Base-by-base conservation (phyloP, 2,888 invertebrate species). In the Dilophus febrilis region DNA sequence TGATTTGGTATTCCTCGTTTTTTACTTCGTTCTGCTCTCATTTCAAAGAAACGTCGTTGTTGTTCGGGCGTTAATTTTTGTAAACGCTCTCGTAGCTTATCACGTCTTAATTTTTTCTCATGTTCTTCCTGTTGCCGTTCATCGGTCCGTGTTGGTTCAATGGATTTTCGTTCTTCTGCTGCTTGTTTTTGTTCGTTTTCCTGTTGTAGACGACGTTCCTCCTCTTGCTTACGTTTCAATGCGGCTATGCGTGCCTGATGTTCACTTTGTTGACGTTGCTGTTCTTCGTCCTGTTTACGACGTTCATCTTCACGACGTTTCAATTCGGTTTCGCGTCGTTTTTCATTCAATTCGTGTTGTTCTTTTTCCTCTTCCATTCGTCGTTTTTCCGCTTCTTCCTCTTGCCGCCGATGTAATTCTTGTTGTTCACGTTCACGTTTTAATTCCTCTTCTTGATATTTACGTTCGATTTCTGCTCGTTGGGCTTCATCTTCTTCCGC, bases 31-130 rank as follows among this genome's bases (percentile, higher is more conserved):
- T 50, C 47, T 44, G 53, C 53, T 42, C 59, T 53, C 46, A 51
- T 48, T 40, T 58, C 54, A 18, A 54, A 49, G 49, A 59, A 60
- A 42, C 48, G 47, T 38, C 45, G 43, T 29, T 54, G 59, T 40
- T 56, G 53, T 46, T 59, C 59, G 27, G 56, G 57, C 31, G 52
- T 50, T 7, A 61, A 49, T 0, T 49, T 48, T 10, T 52, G 45
- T 14, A 61, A 47, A 16, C 60, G 53, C 22, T 51, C 47, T 12
- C 53, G 51, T 13, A 59, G 51, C 10, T 51, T 48, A 37, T 45
- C 37, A 11, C 35, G 22, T 30, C 36, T 38, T 11, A 14, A 3
- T 18, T 35, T 36, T 37, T 36, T 40, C 12, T 40, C 37, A 19
- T 41, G 39, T 32, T 17, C 11, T 29, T 35, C 4, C 13, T 35